Evolutionary conservation across 2,797 vertebrate species (phyloP).

Genomic region (Rachycentron canadum): DNA sequence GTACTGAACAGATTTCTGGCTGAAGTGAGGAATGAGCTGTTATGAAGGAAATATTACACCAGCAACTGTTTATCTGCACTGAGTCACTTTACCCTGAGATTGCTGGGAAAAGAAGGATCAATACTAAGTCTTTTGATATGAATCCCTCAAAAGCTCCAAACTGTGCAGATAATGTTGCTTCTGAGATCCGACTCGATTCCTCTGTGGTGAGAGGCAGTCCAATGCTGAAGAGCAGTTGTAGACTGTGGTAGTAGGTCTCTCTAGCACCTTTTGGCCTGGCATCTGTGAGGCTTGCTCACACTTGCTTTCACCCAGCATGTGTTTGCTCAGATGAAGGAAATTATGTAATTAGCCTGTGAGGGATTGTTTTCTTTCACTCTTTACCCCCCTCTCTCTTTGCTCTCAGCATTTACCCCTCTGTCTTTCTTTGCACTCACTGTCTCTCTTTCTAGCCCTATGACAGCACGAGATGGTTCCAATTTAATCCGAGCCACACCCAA

Average conservation of each 20-base stretch:
- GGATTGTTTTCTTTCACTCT: conserved; percentile 82
- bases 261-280: conserved; percentile 65
- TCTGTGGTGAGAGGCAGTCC: conserved; percentile 10
- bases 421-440: conserved; percentile 35
- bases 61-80: conserved; percentile 59
- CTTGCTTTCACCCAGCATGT: conserved; percentile 88
- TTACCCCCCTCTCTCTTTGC: conserved; percentile 34
- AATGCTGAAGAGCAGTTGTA: conserved; percentile 19
- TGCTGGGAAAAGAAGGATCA: conserved; percentile 45
- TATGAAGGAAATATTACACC: conserved; percentile 65
- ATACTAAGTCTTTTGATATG: conserved; percentile 40
- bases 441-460: conserved; percentile 70
- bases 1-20: conserved; percentile 70
- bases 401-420: conserved; percentile 40
- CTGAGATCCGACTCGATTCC: conserved; percentile 24
- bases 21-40: conserved; percentile 53
- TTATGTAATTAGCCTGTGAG: conserved; percentile 94
- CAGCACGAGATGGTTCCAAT: conserved; percentile 90
- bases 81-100: conserved; percentile 47
- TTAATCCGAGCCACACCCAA: conserved; percentile 85
- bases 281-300: conserved; percentile 84
- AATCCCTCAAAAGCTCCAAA: conserved; percentile 49
- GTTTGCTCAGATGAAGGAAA: conserved; percentile 97
- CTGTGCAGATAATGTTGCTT: conserved; percentile 32
- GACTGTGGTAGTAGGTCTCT: conserved; percentile 55